These are phyloP conservation scores for Gobio gobio DNA, from an alignment of 2,113 vertebrate species.

Conservation along the genomic window DNA sequence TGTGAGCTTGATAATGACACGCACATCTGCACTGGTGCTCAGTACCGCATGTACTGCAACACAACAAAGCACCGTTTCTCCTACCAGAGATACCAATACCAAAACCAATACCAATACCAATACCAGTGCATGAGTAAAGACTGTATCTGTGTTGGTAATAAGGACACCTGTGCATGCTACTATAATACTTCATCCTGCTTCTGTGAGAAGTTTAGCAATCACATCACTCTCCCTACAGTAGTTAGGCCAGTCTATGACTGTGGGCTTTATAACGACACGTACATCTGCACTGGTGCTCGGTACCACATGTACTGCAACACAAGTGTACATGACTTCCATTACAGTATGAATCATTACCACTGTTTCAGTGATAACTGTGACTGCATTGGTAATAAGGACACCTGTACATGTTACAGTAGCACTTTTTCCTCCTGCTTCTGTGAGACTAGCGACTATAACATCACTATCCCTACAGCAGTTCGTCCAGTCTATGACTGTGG, in stretches of 20 bases:
- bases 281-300: conserved; percentile 2
- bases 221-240: neutral
- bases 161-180: neutral
- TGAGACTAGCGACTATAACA: too few species aligned
- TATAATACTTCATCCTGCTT: neutral
- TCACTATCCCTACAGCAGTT: too few species aligned
- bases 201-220: neutral
- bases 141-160: neutral
- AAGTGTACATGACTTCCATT: too few species aligned
- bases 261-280: neutral
- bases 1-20: neutral
- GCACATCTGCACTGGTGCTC: neutral
- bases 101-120: too few species aligned
- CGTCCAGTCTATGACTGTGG: neutral
- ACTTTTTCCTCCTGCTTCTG: neutral
- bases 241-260: neutral
- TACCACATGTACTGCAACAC: too few species aligned
- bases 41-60: neutral
- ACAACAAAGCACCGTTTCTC: neutral
- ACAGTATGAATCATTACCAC: neutral
- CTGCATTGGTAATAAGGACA: neutral
- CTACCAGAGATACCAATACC: neutral
- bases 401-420: neutral
- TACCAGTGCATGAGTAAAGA: neutral
- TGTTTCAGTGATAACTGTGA: neutral